Evolutionary conservation across 2,888 invertebrate species (phyloP).

Genomic region (Mesochorus sp.): DNA sequence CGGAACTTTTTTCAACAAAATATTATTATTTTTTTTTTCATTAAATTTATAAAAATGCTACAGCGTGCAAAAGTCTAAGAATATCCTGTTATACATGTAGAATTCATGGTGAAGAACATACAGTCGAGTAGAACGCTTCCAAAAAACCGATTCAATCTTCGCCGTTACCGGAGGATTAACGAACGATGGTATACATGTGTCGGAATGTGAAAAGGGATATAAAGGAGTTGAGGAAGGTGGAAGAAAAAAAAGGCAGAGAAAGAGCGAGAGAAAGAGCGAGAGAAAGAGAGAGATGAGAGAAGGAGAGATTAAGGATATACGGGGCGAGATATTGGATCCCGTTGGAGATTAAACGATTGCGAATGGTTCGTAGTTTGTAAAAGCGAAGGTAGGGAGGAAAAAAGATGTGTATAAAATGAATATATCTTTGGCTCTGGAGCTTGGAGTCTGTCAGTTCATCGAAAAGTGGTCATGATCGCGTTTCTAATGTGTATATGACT

Average conservation of each 20-base stretch:
- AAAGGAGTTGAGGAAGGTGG: conserved; percentile 15
- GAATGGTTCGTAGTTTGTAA: conserved; percentile 38
- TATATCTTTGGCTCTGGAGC: not conserved
- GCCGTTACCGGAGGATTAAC: conserved; percentile 67
- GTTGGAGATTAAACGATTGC: conserved; percentile 53
- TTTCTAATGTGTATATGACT: too few species aligned
- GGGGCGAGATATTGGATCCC: conserved; percentile 41
- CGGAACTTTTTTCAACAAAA: too few species aligned
- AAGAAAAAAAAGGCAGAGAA: conserved; percentile 28
- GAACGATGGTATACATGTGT: conserved; percentile 56
- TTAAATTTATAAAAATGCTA: too few species aligned
- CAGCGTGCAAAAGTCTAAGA: conserved; percentile 39
- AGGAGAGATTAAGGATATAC: conserved; percentile 38
- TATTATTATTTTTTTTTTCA: too few species aligned
- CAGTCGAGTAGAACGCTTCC: conserved; percentile 63
- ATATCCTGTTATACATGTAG: conserved; percentile 53
- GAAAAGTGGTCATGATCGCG: too few species aligned
- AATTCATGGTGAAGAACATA: conserved; percentile 64
- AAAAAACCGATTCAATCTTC: conserved; percentile 71
- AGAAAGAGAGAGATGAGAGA: conserved; percentile 52
- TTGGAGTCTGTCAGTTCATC: not conserved
- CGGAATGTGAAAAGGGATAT: conserved; percentile 24
- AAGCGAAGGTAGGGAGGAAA: not conserved
- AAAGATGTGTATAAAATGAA: not conserved
- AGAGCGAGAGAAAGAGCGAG: conserved; percentile 47